A percentile compares a stretch with the other conserved stretches of the same genome.
These are phyloP conservation scores for Laothoe populi DNA, from an alignment of 2,888 invertebrate species.

Conservation along the genomic window DNA sequence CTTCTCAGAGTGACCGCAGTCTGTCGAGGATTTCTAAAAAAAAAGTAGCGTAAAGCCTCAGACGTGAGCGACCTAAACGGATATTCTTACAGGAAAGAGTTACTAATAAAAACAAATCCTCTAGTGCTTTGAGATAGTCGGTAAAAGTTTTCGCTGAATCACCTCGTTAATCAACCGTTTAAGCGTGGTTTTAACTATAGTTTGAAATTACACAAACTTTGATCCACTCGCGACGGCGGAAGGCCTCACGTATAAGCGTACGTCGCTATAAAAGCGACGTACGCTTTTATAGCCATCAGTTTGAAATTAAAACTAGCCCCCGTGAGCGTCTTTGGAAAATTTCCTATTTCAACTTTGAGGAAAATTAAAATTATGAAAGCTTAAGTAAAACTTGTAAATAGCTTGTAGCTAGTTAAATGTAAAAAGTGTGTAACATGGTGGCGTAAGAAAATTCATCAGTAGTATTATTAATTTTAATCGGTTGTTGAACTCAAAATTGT, in stretches of 20 bases:
- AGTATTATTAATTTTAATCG: too few species aligned
- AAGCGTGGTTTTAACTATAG: constrained; percentile 64
- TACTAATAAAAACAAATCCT: neutral
- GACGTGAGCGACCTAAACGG: neutral
- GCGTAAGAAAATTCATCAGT: too few species aligned
- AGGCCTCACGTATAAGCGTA: constrained; percentile 35
- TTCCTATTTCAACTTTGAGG: constrained; percentile 17
- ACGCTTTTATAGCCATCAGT: constrained; percentile 37
- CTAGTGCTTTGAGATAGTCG: neutral
- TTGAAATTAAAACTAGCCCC: constrained; percentile 14
- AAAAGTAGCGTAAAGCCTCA: too few species aligned
- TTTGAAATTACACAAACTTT: constrained; percentile 62
- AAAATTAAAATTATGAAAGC: constrained; percentile 6
- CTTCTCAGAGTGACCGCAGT: too few species aligned
- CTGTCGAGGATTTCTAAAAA: too few species aligned
- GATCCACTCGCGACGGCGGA: constrained; percentile 39
- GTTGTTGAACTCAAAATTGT: too few species aligned
- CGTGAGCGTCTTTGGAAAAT: constrained; percentile 6
- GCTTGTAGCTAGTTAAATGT: too few species aligned
- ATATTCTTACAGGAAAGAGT: too few species aligned
- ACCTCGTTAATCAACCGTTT: constrained; percentile 69
- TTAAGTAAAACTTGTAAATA: too few species aligned
- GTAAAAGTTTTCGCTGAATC: constrained; percentile 51
- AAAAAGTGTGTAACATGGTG: too few species aligned
- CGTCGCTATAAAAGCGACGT: too few species aligned